A percentile compares a stretch with the other conserved stretches of the same genome.
These are phyloP conservation scores for Sebastes hopkinsi DNA, from an alignment of 2,797 vertebrate genomes.

Conservation along the genomic window DNA sequence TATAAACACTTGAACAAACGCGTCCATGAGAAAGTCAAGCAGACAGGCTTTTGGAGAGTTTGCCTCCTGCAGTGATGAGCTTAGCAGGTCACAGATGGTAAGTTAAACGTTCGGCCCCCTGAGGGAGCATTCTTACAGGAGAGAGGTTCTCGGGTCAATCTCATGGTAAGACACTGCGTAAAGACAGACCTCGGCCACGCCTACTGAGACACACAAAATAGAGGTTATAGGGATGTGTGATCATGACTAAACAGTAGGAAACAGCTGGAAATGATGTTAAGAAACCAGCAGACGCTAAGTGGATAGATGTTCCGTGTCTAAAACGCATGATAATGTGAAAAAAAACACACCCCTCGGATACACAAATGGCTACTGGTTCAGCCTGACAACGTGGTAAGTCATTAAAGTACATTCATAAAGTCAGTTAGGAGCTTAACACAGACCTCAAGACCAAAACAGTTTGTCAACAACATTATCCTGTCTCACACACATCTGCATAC, in stretches of 20 bases:
- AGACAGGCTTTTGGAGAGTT: constrained; percentile 27
- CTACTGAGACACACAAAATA: constrained; percentile 30
- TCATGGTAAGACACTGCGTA: constrained; percentile 42
- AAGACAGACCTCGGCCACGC: constrained; percentile 41
- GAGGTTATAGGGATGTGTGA: constrained; percentile 21
- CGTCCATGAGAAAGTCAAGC: constrained; percentile 9
- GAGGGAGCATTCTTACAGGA: constrained; percentile 57
- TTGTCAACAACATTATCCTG: constrained; percentile 37
- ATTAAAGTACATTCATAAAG: background rate
- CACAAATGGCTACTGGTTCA: constrained; percentile 36
- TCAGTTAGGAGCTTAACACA: constrained; percentile 11
- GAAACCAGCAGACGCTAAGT: constrained; percentile 10
- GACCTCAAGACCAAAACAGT: constrained; percentile 41
- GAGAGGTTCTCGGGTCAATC: constrained; percentile 59
- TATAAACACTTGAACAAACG: background rate
- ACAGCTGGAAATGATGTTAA: constrained; percentile 46
- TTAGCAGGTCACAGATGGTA: constrained; percentile 79
- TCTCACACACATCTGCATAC: constrained; percentile 31
- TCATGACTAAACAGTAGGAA: constrained; percentile 21
- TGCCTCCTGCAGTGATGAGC: constrained; percentile 66
- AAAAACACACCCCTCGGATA: background rate
- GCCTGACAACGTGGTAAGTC: constrained; percentile 10
- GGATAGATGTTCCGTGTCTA: constrained; percentile 10
- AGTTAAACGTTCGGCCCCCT: constrained; percentile 55
- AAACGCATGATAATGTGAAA: constrained; percentile 23